These are phyloP conservation scores for Aphis gossypii DNA, from an alignment of 1,140 invertebrate species.

Conservation along the genomic window DNA sequence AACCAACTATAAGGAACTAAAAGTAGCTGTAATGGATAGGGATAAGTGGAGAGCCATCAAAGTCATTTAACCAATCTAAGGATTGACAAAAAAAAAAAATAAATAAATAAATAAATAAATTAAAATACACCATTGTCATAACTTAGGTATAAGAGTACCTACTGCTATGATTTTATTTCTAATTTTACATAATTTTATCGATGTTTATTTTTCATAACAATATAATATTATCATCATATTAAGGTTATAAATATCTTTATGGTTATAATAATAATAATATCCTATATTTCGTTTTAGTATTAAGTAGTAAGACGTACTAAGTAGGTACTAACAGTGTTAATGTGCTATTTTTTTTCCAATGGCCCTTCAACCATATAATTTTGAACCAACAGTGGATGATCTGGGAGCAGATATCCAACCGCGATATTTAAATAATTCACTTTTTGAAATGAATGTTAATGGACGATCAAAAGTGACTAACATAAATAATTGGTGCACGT, in stretches of 20 bases:
- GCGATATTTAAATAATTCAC: neutral
- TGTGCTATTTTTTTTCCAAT: neutral
- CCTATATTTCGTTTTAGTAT: neutral
- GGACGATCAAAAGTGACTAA: constrained; percentile 18
- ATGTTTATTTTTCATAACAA: neutral
- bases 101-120: too few species aligned
- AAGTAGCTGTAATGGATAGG: too few species aligned
- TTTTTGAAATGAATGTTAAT: neutral
- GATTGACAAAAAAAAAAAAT: too few species aligned
- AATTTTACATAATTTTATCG: too few species aligned
- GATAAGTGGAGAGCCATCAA: too few species aligned
- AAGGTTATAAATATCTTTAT: neutral
- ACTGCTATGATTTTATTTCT: too few species aligned
- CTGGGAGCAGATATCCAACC: neutral
- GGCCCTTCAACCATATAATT: constrained; percentile 15
- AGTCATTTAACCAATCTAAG: too few species aligned
- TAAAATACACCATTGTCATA: too few species aligned
- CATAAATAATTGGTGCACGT: constrained; percentile 3
- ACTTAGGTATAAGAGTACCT: too few species aligned
- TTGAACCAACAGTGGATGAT: constrained; percentile 15
- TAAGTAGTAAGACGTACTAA: too few species aligned
- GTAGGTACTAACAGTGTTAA: neutral
- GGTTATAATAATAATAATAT: neutral
- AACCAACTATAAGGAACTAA: too few species aligned
- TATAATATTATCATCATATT: neutral